phyloP scores from a whole-genome alignment of 2,113 vertebrate species.

The Isichthys henryi region DNA sequence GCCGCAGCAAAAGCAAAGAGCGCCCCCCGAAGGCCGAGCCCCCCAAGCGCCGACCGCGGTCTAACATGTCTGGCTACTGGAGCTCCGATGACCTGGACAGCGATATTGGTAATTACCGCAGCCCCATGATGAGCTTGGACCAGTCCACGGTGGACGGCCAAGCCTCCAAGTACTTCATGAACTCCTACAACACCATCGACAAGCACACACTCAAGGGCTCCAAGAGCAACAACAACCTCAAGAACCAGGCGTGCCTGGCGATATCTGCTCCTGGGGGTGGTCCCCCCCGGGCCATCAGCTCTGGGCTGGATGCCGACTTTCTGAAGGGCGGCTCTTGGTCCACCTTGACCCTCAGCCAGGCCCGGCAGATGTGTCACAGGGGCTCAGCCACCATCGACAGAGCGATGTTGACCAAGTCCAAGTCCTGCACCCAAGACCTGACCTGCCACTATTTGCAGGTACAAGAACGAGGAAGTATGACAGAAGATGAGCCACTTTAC shows the following conservation, averaged over 20 bases:
- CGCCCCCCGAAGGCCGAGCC: slow-evolving; percentile 78
- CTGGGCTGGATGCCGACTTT: slow-evolving; percentile 66
- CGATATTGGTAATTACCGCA: slow-evolving; percentile 81
- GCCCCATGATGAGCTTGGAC: slow-evolving; percentile 86
- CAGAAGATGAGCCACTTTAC: neutral
- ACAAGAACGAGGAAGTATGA: slow-evolving; percentile 72
- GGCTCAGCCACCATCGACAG: slow-evolving; percentile 90
- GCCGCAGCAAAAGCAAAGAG: slow-evolving; percentile 95
- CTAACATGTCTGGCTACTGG: slow-evolving; percentile 98
- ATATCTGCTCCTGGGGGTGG: slow-evolving; percentile 55
- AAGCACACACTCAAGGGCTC: slow-evolving; percentile 81
- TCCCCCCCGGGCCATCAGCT: slow-evolving; percentile 28
- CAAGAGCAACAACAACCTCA: slow-evolving; percentile 82
- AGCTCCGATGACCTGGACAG: slow-evolving; percentile 92
- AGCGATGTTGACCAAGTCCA: slow-evolving; percentile 85
- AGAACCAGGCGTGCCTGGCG: slow-evolving; percentile 57
- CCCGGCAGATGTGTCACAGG: slow-evolving; percentile 85
- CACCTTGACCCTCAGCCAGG: slow-evolving; percentile 85
- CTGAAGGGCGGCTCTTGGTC: slow-evolving; percentile 94
- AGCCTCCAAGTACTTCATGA: slow-evolving; percentile 78
- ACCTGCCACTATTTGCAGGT: slow-evolving; percentile 94
- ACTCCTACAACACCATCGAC: slow-evolving; percentile 92
- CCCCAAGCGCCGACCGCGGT: slow-evolving; percentile 80
- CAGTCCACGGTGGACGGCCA: slow-evolving; percentile 65
- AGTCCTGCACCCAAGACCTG: slow-evolving; percentile 91